A percentile compares a stretch with the other conserved stretches of the same genome.
Conservation (phyloP, 2,113 vertebrate genomes). For the Tragelaphus scriptus region DNA sequence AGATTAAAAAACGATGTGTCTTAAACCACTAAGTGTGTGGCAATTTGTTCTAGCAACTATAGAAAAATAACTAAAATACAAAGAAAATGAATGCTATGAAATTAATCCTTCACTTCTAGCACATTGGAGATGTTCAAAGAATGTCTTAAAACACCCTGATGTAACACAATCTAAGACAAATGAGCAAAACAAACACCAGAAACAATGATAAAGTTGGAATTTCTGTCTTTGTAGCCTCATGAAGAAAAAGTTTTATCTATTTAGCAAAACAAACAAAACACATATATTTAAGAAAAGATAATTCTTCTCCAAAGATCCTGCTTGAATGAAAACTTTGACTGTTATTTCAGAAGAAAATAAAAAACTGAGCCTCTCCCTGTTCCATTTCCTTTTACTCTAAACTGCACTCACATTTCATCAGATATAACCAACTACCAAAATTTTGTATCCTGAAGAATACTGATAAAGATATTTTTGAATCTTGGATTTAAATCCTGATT, state of each 20-base stretch:
- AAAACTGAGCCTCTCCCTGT: background rate
- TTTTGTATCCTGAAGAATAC: background rate
- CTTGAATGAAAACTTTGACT: background rate
- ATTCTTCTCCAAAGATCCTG: background rate
- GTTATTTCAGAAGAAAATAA: background rate
- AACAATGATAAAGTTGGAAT: background rate
- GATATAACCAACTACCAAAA: background rate
- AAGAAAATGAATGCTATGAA: background rate
- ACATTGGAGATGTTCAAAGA: background rate
- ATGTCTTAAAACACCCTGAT: background rate
- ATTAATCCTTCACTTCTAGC: background rate
- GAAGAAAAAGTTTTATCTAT: background rate
- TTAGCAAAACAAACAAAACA: background rate
- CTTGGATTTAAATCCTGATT: background rate
- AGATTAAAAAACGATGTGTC: background rate
- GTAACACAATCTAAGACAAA: background rate
- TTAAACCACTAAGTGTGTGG: background rate
- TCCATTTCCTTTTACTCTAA: background rate
- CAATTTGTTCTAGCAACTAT: background rate
- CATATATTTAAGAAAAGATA: background rate
- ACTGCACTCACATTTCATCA: background rate
- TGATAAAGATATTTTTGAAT: background rate
- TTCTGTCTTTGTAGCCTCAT: background rate
- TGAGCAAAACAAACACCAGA: background rate
- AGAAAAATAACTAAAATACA: background rate